Base-by-base conservation (phyloP, 2,797 vertebrate genomes). In the Pogonophryne albipinna region DNA sequence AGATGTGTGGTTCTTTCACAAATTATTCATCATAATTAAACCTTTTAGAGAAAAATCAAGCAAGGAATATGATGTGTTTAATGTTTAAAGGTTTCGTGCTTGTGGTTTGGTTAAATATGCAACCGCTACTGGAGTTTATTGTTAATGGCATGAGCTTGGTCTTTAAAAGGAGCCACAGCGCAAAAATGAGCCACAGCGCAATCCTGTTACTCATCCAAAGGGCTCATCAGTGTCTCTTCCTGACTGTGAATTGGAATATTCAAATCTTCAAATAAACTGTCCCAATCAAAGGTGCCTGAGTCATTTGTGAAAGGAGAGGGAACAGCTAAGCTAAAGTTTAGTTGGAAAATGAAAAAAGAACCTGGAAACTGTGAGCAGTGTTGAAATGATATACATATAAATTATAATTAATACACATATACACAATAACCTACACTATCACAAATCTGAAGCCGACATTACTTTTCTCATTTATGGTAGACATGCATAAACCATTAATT, bases 41-140 rank as follows among this genome's bases (percentile, higher is more conserved):
- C 67, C 77, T 76, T 65, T 65, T 27, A 74, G 66, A 71, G 72
- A 74, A 78, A 78, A 72, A 86, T 90, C 47, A 68, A 76, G 74
- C 61, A 38, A 68, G 38, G 71, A 52, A 57, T 47, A 46, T 7
- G 46, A 79, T 83, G 78, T 78, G 74, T 76, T 83, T 76, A 79
- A 79, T 71, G 82, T 86, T 84, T 74, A 71, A 79, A 85, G 71
- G 75, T 77, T 27, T 85, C 76, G 62, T 34, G 55, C 53, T 66
- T 19, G 76, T 64, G 78, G 79, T 85, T 66, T 64, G 59, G 71
- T 87, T 79, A 55, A 84, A 83, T 70, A 76, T 78, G 69, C 45
- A 86, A 83, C 82, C 59, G 19, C 79, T 83, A 76, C 76, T 23
- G 31, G 72, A 80, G 81, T 86, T 88, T 88, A 74, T 89, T 89